Base-by-base conservation (phyloP, 2,888 invertebrate genomes). In the Atethmia centrago region DNA sequence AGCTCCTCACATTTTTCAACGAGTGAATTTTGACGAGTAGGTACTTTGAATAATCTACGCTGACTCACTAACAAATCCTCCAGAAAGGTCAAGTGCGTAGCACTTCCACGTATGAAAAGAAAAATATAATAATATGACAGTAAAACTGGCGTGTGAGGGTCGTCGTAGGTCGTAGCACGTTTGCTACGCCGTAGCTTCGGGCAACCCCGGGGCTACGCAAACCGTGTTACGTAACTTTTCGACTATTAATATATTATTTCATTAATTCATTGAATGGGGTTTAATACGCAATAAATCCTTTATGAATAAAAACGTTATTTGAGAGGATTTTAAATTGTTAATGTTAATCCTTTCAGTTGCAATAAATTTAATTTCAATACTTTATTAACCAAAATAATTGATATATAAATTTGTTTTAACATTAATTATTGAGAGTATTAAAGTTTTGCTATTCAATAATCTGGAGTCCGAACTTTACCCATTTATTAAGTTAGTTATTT, bases 401-500 rank as follows among this genome's bases (percentile, higher is more conserved):
- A 58, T 53, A 70, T 7, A 61, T 25, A 61, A 65, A 64, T 56
- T 75, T 56, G 40, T 82, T 77, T n/a, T 47, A 51, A 31, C 25
- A 77, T 79, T 63, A 81, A 81, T 68, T 68, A 65, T 56, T 45
- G 51, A 19, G 28, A 79, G 42, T 61, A 69, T 64, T 53, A 66
- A 79, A 79, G 62, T 79, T 79, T 58, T 16, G 62, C 47, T 28
- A 82, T 80, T 80, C 83, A 83, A 80, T 80, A 79, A 73, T 72
- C 63, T 64, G 67, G 64, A 67, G 55, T 67, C n/a, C 53, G 12
- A 80, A 80, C 79, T 80, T 80, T 55, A 49, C 31, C 73, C 67
- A 80, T 80, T 80, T 80, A 83, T 79, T 72, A 83, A 68, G 67
- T 80, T 65, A 14, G 79, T 82, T 83, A 80, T 83, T 80, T 80